These are phyloP conservation scores for Tromatobia lineatoria DNA, from an alignment of 2,888 invertebrate genomes.

Conservation along the genomic window DNA sequence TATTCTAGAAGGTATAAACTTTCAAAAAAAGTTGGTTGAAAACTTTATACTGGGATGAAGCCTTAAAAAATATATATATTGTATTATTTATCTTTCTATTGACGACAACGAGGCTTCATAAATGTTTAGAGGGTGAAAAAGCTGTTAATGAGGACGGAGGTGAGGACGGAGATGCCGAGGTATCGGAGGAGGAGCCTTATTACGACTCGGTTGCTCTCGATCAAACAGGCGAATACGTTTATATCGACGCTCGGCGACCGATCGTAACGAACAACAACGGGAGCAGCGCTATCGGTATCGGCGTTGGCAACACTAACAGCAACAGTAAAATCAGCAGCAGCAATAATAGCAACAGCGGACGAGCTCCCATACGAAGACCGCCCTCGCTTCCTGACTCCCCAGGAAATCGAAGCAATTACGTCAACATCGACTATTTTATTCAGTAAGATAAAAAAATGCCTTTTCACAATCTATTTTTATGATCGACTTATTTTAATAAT, in stretches of 20 bases:
- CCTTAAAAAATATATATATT: no score
- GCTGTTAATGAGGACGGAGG: conserved; percentile 81
- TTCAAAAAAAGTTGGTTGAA: no score
- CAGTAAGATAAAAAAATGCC: conserved; percentile 87
- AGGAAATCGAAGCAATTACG: conserved; percentile 94
- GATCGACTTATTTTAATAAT: neutral
- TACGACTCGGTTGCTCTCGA: conserved; percentile 87
- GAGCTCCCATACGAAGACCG: conserved; percentile 81
- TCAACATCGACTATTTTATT: conserved; percentile 97
- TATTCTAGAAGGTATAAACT: no score
- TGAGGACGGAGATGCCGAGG: conserved; percentile 84
- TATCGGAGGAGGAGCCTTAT: conserved; percentile 86
- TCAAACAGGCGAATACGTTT: conserved; percentile 90
- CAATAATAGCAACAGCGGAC: conserved; percentile 72
- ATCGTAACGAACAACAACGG: conserved; percentile 80
- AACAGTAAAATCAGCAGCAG: conserved; percentile 57
- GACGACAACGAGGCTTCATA: neutral
- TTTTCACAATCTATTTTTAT: neutral
- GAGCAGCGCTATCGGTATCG: conserved; percentile 61
- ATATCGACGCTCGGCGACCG: conserved; percentile 89
- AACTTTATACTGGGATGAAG: no score
- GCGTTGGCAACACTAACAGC: conserved; percentile 46
- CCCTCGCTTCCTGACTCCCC: conserved; percentile 91
- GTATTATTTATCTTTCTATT: no score
- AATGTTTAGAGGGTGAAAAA: conserved; percentile 81